These are phyloP conservation scores for Dynastes grantii DNA, from an alignment of 2,888 invertebrate species.

Conservation along the genomic window DNA sequence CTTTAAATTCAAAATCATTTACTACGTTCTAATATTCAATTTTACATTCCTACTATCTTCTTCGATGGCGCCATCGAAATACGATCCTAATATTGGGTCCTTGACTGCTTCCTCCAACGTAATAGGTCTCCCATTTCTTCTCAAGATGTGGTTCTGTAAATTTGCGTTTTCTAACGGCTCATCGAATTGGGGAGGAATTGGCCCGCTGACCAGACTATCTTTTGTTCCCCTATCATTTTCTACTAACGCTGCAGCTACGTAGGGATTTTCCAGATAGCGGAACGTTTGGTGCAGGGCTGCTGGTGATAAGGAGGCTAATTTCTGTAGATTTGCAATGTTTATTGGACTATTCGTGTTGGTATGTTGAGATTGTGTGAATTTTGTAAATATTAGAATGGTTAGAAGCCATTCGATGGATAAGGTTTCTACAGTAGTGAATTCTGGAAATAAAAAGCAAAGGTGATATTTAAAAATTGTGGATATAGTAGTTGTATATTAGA, in stretches of 20 bases:
- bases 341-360: conserved; percentile 30
- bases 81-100: conserved; percentile 43
- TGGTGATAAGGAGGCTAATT: conserved; percentile 45
- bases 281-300: conserved; percentile 41
- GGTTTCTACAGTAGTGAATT: not conserved
- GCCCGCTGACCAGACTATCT: conserved; percentile 24
- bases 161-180: conserved; percentile 40
- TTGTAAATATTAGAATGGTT: not conserved
- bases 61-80: conserved; percentile 32
- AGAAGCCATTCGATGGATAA: not conserved
- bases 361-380: not conserved
- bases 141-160: conserved; percentile 43
- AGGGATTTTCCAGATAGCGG: conserved; percentile 48
- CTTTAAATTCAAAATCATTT: not conserved
- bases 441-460: not conserved
- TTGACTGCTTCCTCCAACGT: conserved; percentile 40
- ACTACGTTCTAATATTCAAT: conserved; percentile 25
- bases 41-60: conserved; percentile 31
- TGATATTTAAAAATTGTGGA: too few relatives aligned
- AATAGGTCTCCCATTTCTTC: conserved; percentile 18
- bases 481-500: too few relatives aligned
- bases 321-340: conserved; percentile 46
- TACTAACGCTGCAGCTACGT: conserved; percentile 45
- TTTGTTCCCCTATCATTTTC: conserved; percentile 40
- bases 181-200: conserved; percentile 41